These are phyloP conservation scores for Hemithea aestivaria DNA, from an alignment of 2,888 invertebrate species.

Conservation along the genomic window DNA sequence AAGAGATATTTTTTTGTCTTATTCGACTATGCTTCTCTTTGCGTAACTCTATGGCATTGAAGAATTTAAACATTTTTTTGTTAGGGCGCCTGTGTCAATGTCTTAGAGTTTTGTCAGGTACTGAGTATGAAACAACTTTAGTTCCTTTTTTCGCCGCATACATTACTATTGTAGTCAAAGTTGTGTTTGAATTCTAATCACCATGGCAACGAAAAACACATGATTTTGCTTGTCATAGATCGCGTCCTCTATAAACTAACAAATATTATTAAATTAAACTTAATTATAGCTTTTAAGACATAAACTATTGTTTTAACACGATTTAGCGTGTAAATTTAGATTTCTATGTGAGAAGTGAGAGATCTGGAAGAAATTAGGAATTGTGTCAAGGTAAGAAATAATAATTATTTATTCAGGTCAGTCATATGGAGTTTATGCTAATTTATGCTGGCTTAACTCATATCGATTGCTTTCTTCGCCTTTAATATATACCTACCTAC, in stretches of 20 bases:
- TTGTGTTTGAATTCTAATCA: slow-evolving; percentile 13
- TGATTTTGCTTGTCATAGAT: slow-evolving; percentile 8
- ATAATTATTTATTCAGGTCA: slow-evolving; percentile 21
- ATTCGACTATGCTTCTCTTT: too few relatives aligned
- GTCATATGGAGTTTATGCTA: slow-evolving; percentile 1
- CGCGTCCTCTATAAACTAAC: slow-evolving; percentile 3
- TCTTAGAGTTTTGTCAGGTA: too few relatives aligned
- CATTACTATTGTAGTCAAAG: too few relatives aligned
- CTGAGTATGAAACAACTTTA: too few relatives aligned
- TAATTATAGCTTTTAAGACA: slow-evolving; percentile 7
- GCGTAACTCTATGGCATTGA: too few relatives aligned
- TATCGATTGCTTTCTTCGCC: slow-evolving; percentile 2
- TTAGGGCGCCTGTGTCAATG: too few relatives aligned
- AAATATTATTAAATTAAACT: neutral
- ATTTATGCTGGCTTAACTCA: neutral
- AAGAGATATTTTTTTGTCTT: too few relatives aligned
- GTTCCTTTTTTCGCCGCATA: too few relatives aligned
- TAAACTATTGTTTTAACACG: neutral
- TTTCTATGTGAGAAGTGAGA: slow-evolving; percentile 7
- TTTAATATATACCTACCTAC: too few relatives aligned
- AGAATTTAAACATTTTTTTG: too few relatives aligned
- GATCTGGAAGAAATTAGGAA: slow-evolving; percentile 13
- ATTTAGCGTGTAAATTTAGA: slow-evolving; percentile 1
- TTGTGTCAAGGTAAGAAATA: slow-evolving; percentile 42
- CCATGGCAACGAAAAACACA: slow-evolving; percentile 21